Evolutionary conservation across 2,113 vertebrate genomes (phyloP).

Genomic region (Cochlearius cochlearius): DNA sequence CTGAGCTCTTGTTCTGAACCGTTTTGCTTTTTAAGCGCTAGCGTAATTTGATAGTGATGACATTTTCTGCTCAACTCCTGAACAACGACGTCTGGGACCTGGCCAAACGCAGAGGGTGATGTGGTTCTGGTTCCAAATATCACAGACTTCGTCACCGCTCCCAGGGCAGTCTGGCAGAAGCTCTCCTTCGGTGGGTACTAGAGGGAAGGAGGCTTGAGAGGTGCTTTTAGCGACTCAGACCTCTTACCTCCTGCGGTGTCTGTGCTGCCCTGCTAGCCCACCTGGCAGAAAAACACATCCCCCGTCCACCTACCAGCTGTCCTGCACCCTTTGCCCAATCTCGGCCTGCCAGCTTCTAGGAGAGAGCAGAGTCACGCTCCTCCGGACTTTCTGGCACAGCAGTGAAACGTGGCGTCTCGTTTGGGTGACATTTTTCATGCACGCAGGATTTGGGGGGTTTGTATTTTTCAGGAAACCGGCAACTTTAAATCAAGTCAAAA

Average conservation of each 20-base stretch:
- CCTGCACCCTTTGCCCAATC: neutral
- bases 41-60: neutral
- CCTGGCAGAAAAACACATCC: neutral
- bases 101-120: neutral
- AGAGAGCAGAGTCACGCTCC: neutral
- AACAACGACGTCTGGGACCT: neutral
- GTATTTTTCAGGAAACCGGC: neutral
- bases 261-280: conserved; percentile 26
- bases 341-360: neutral
- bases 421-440: neutral
- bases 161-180: neutral
- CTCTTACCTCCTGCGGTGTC: neutral
- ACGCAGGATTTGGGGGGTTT: neutral
- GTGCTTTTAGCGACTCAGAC: neutral
- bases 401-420: accelerated
- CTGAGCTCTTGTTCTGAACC: neutral
- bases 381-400: neutral
- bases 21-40: neutral
- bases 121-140: neutral
- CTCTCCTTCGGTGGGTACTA: neutral
- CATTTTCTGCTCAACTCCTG: neutral
- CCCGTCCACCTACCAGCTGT: neutral
- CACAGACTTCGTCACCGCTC: neutral
- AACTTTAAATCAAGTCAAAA: neutral
- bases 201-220: neutral